These are phyloP conservation scores for Cichladusa arquata DNA, from an alignment of 2,113 vertebrate genomes.

Conservation along the genomic window DNA sequence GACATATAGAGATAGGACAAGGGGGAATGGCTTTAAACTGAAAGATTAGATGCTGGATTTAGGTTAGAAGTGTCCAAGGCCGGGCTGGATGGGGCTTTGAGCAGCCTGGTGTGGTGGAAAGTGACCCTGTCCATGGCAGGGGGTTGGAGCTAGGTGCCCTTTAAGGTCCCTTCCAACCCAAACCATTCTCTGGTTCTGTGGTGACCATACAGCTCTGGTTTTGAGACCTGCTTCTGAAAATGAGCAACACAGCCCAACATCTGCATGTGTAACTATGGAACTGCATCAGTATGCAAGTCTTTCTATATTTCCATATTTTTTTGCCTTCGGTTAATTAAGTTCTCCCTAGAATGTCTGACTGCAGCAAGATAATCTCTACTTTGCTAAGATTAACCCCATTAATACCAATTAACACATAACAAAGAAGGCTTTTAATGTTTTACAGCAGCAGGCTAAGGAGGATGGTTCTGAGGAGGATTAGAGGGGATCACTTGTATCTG, in stretches of 20 bases:
- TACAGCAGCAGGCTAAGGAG: background rate
- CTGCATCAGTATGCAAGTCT: background rate
- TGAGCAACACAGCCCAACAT: background rate
- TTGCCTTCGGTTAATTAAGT: constrained; percentile 26
- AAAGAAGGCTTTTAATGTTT: constrained; percentile 41
- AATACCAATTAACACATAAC: constrained; percentile 55
- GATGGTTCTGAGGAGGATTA: constrained; percentile 3
- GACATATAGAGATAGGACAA: background rate
- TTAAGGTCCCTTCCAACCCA: background rate
- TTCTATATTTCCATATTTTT: background rate
- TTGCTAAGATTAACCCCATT: constrained; percentile 57
- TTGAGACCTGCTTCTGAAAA: background rate
- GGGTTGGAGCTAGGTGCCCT: background rate
- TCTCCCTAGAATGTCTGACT: constrained; percentile 15
- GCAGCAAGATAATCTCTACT: constrained; percentile 54
- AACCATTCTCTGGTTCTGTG: background rate
- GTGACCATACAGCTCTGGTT: background rate
- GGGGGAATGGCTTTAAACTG: background rate
- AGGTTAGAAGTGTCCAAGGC: background rate
- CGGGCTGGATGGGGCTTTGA: background rate
- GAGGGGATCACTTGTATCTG: background rate
- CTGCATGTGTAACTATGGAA: background rate
- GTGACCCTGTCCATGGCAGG: background rate
- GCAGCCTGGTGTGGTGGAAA: background rate
- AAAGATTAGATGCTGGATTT: background rate